Conservation (phyloP, 2,888 invertebrate species). For the Tiphia femorata region DNA sequence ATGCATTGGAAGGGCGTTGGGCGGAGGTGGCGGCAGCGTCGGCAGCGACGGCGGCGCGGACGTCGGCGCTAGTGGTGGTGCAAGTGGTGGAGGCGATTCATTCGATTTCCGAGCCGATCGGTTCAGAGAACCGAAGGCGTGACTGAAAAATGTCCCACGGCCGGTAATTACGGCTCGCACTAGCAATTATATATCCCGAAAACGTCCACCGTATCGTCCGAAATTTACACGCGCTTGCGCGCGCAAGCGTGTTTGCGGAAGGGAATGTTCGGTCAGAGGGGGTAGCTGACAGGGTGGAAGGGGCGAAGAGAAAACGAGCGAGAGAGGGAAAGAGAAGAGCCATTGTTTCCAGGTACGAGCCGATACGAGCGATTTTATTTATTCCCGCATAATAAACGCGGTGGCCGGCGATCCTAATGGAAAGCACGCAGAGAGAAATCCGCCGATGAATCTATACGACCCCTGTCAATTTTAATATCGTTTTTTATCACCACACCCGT, state of each 20-base stretch:
- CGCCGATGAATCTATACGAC: no score
- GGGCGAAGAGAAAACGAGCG: background rate
- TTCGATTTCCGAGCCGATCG: conserved; percentile 45
- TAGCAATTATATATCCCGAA: conserved; percentile 28
- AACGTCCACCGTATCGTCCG: conserved; percentile 19
- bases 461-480: no score
- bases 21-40: conserved; percentile 10
- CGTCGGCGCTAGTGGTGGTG: background rate
- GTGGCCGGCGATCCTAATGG: background rate
- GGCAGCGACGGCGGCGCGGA: background rate
- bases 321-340: background rate
- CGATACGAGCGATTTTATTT: conserved; percentile 18
- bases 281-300: background rate
- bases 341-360: conserved; percentile 16
- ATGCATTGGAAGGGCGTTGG: conserved; percentile 38
- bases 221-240: conserved; percentile 14
- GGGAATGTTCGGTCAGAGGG: no score
- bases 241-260: background rate
- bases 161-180: conserved; percentile 29
- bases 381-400: conserved; percentile 13
- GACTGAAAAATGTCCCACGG: conserved; percentile 35
- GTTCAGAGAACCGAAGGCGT: conserved; percentile 22
- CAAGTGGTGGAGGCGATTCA: conserved; percentile 31
- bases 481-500: no score
- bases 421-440: no score